Evolutionary conservation across 2,888 invertebrate species (phyloP), one percentile per base, ranked within the genome.

Genomic region (Chaetogeoica ovagalla): DNA sequence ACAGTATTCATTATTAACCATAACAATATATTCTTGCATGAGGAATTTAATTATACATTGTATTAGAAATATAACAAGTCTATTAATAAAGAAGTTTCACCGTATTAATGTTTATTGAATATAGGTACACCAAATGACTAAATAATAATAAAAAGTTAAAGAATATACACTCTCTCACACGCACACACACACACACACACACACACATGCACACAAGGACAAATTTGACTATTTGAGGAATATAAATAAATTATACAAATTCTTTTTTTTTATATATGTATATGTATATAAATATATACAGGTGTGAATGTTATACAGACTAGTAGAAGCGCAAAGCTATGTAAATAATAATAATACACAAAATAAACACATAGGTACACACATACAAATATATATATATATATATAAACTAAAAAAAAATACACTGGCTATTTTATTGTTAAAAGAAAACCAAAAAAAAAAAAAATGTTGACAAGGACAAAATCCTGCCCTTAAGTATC

Each of bases 351-450:
- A 70, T 79, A 23, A 2, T 37, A 70, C 62, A 79, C 30, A 43
- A 43, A 43, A 43, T 43, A 43, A 43, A 43, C 7, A 43, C 43
- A 43, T 7, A 43, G 1, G 39, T 7, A 39, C 39, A 39, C 48
- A 48, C 48, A 48, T 11, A 48, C 48, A 48, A n/a, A n/a, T 9
- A 48, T 11, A 48, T 48, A 48, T 11, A 48, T 60, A 79, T 23
- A 79, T 63, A 37, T 23, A 79, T 57, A 71, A 57, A 79, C 57
- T 43, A 43, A 43, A 43, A 65, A 79, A 70, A 39, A 55, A 71
- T 71, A 60, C 69, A 79, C 71, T 79, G 70, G n/a, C 55, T n/a
- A 63, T 71, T 79, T 79, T 79, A 79, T 79, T 79, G 30, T 48
- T 43, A 43, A 43, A 9, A 7, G 7, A 43, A 43, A 43, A 43